Percentiles rank a stretch among this genome's conserved stretches.
phyloP scores from a whole-genome alignment of 2,113 vertebrate species.

The Dipodomys spectabilis region DNA sequence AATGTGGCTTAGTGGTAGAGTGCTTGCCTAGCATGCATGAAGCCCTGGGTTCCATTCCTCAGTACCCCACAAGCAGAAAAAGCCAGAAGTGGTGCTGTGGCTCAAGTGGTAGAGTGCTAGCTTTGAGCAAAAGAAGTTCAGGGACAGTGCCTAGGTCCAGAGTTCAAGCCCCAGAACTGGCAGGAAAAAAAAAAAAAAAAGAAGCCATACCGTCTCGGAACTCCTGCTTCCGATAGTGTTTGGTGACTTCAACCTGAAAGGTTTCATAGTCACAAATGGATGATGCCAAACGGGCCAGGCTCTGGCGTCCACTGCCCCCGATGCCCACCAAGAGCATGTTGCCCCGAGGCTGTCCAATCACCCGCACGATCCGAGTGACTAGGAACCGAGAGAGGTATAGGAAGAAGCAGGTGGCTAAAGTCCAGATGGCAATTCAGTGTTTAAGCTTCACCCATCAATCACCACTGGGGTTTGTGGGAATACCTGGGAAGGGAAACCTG shows the following conservation, averaged over 20 bases:
- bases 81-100: too few relatives aligned
- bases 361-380: constrained; percentile 90
- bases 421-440: not conserved
- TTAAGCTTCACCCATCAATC: not conserved
- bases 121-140: too few relatives aligned
- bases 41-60: too few relatives aligned
- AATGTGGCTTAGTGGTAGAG: too few relatives aligned
- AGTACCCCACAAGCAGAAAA: too few relatives aligned
- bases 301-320: constrained; percentile 93
- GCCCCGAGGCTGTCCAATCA: constrained; percentile 92
- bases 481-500: not conserved
- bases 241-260: constrained; percentile 93
- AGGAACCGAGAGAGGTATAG: not conserved
- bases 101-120: too few relatives aligned
- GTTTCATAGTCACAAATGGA: constrained; percentile 91
- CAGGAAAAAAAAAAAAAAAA: too few relatives aligned
- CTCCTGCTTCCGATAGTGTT: constrained; percentile 91
- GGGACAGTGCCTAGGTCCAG: too few relatives aligned
- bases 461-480: not conserved
- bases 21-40: too few relatives aligned
- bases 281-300: constrained; percentile 90
- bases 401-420: not conserved
- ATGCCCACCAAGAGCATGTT: constrained; percentile 95
- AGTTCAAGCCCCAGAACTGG: too few relatives aligned
- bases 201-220: constrained; percentile 90